phyloP scores from a whole-genome alignment of 2,888 invertebrate genomes.

The Drosophila infuscata region DNA sequence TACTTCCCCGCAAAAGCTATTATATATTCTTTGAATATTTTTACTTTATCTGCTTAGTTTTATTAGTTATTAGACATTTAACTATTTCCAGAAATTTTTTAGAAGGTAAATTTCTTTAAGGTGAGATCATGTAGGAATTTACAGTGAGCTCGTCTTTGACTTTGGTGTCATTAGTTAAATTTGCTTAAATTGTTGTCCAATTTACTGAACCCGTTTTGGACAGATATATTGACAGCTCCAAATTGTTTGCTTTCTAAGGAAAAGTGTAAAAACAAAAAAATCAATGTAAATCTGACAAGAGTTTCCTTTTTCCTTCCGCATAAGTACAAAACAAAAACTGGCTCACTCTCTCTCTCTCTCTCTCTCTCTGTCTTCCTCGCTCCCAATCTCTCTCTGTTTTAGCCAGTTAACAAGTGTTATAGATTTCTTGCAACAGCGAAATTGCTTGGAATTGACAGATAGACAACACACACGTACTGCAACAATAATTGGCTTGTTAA shows the following conservation, averaged over 20 bases:
- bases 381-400: not conserved
- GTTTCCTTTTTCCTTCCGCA: conserved; percentile 41
- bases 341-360: conserved; percentile 10
- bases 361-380: conserved; percentile 2
- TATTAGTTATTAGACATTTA: not conserved
- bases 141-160: not conserved
- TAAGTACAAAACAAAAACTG: conserved; percentile 2
- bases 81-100: not conserved
- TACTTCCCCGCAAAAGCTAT: not conserved
- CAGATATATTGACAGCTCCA: not conserved
- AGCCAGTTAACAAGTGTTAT: conserved; percentile 31
- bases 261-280: not conserved
- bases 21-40: not conserved
- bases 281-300: conserved; percentile 27
- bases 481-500: conserved; percentile 83
- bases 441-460: conserved; percentile 50
- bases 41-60: not conserved
- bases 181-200: conserved; percentile 10
- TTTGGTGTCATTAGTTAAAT: conserved; percentile 21
- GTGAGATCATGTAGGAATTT: conserved; percentile 21
- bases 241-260: conserved; percentile 45
- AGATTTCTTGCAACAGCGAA: conserved; percentile 60
- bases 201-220: conserved; percentile 27
- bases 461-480: conserved; percentile 39
- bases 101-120: not conserved